Percentiles rank a stretch among this genome's conserved stretches.
Conservation (phyloP, 2,113 vertebrate genomes). For the human region DNA sequence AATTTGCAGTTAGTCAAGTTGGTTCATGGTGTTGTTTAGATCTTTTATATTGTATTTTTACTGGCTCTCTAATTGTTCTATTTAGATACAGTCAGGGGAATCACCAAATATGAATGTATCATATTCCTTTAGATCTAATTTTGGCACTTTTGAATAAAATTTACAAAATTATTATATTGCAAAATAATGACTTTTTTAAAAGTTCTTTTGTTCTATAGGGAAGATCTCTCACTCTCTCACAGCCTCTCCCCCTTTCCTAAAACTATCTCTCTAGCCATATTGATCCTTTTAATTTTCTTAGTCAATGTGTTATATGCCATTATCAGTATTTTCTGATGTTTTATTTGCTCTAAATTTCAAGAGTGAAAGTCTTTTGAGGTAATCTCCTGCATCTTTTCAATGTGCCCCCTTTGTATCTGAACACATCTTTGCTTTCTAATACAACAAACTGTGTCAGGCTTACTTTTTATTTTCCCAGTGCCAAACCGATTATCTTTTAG, state of each 20-base stretch:
- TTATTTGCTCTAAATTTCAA: neutral
- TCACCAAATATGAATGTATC: neutral
- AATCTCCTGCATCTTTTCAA: neutral
- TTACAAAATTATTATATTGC: neutral
- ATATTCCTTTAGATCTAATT: neutral
- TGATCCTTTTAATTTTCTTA: neutral
- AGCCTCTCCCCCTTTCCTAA: neutral
- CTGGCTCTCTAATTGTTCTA: neutral
- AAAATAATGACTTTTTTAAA: neutral
- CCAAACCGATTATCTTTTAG: neutral
- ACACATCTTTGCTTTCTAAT: neutral
- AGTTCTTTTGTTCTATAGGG: neutral
- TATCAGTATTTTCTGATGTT: neutral
- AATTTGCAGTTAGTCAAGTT: conserved; percentile 31
- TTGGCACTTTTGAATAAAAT: neutral
- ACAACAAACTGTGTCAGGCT: neutral
- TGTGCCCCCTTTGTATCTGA: neutral
- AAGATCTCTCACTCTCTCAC: neutral
- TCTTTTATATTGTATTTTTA: neutral
- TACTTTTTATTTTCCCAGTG: neutral
- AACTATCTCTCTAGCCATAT: neutral
- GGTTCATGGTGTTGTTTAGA: conserved; percentile 14
- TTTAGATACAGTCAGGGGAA: neutral
- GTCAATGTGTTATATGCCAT: neutral
- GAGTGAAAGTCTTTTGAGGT: neutral